These are phyloP conservation scores for Bombus affinis DNA, from an alignment of 1,140 invertebrate genomes.

Conservation along the genomic window DNA sequence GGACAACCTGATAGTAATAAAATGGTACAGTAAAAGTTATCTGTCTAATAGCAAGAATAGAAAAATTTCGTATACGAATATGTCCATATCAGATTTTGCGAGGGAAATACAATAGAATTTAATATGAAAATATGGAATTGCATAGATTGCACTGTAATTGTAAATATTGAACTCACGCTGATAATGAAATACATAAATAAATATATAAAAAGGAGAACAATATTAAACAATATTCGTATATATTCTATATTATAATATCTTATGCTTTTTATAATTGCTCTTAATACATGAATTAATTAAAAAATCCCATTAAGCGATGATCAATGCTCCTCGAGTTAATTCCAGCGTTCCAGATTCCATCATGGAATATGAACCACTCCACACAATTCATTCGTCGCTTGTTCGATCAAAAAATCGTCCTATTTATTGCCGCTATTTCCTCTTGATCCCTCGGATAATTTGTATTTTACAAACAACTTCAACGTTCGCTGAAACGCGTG, in stretches of 20 bases:
- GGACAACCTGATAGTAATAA: too few species aligned
- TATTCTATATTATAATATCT: too few species aligned
- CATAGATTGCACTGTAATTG: not conserved
- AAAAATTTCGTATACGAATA: too few species aligned
- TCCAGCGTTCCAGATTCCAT: conserved; percentile 16
- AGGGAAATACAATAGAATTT: not conserved
- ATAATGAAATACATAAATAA: not conserved
- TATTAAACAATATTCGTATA: not conserved
- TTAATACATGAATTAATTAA: not conserved
- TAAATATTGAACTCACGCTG: not conserved
- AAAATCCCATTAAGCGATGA: conserved; percentile 5
- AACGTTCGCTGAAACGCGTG: not conserved
- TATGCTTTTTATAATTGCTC: not conserved
- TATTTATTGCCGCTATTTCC: not conserved
- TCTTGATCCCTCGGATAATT: not conserved
- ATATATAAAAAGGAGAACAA: not conserved
- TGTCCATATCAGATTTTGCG: not conserved
- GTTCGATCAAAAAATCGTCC: conserved; percentile 4
- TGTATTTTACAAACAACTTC: not conserved
- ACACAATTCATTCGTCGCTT: not conserved
- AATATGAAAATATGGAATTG: not conserved
- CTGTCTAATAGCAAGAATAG: too few species aligned
- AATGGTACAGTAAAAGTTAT: too few species aligned
- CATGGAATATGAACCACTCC: conserved; percentile 7
- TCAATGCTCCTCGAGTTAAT: conserved; percentile 6